These are phyloP conservation scores for Porites australiensis DNA, from an alignment of 64 coral and sea anemone species.

Conservation along the genomic window DNA sequence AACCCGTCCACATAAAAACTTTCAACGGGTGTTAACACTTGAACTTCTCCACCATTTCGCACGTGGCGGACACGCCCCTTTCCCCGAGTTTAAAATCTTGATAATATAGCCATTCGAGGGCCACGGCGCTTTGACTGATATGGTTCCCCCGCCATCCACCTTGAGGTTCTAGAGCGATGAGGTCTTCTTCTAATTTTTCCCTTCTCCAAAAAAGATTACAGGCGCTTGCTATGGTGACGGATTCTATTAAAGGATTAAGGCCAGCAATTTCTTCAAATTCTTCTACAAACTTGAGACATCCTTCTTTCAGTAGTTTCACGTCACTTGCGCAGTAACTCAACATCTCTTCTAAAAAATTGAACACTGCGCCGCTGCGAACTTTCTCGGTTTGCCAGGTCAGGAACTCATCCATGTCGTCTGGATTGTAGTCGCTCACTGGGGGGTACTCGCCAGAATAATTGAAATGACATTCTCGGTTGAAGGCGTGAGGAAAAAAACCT, in stretches of 20 bases:
- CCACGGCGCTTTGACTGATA: neutral
- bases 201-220: neutral
- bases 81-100: neutral
- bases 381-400: neutral
- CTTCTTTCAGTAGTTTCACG: conserved; percentile 9
- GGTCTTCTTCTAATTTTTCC: neutral
- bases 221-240: conserved; percentile 21
- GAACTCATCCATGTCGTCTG: conserved; percentile 9
- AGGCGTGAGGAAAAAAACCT: conserved; percentile 59
- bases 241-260: neutral
- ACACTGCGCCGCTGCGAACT: neutral
- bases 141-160: neutral
- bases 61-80: neutral
- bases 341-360: neutral
- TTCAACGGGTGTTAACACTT: neutral
- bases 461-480: neutral
- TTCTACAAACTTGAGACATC: neutral
- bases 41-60: neutral
- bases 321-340: neutral
- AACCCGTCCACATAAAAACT: conserved; percentile 14
- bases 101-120: conserved; percentile 14
- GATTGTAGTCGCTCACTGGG: neutral
- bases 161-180: neutral
- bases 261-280: neutral
- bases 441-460: conserved; percentile 18